Base-by-base conservation (phyloP, 2,113 vertebrate species). In the Reinhardtius hippoglossoides region DNA sequence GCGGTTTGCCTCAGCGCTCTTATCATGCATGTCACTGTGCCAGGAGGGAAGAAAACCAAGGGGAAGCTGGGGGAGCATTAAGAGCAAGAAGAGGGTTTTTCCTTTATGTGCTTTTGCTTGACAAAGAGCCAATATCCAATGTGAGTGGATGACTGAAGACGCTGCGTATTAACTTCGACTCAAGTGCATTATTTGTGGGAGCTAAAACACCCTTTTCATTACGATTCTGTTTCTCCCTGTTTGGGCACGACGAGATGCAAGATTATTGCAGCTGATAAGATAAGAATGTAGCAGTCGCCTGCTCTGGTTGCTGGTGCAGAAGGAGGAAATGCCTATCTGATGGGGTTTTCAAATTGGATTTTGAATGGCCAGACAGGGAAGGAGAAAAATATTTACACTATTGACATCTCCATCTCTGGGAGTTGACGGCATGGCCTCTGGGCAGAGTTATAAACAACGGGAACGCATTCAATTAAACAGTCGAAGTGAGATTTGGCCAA, bases 241-340 rank as follows among this genome's bases (percentile, higher is more conserved):
- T 93, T 91, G 92, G 94, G 93, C 83, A 94, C 65, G 89, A 90
- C 87, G 85, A 87, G 93, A 88, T 90, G 91, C 67, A 78, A 94
- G 92, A 95, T 95, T 88, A 85, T 86, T 84, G 88, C 76, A 60
- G 26, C 42, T 24, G 89, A 93, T 92, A 93, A 95, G 93, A 95
- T 94, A 95, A 95, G 95, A 89, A 88, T 70, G 44, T 90, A 90
- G 81, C 71, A 89, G 89, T 88, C 78, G 87, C 70, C 59, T 91
- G 81, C 87, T 84, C 62, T 87, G 70, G 83, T 82, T 85, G 84
- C 89, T 90, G 85, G 83, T 89, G 92, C 74, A 86, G 82, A 81
- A 87, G 89, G 88, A 94, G 94, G 94, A 95, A 95, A 94, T 93
- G 92, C 91, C 92, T 92, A 92, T 94, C 91, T 92, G 88, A 90